A percentile compares a stretch with the other conserved stretches of the same genome.
phyloP scores from a whole-genome alignment of 2,797 vertebrate genomes.

The Hybognathus amarus region DNA sequence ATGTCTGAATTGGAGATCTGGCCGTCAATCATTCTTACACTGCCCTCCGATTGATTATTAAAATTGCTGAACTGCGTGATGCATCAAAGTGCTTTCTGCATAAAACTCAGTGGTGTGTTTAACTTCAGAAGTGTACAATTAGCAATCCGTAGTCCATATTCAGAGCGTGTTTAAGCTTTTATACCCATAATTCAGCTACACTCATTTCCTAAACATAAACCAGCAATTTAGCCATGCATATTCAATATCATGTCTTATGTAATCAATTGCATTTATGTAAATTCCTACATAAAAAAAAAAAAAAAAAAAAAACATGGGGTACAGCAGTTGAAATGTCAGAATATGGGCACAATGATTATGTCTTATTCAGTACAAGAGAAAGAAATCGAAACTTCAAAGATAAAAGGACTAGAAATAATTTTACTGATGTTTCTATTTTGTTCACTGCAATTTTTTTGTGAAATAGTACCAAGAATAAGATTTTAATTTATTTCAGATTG shows the following conservation, averaged over 20 bases:
- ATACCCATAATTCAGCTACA: neutral
- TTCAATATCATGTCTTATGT: neutral
- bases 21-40: neutral
- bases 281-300: neutral
- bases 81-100: neutral
- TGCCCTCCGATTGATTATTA: neutral
- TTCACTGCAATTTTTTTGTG: neutral
- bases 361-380: neutral
- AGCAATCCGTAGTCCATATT: neutral
- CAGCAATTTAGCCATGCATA: neutral
- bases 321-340: neutral
- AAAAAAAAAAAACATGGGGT: neutral
- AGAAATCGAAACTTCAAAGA: neutral
- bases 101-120: neutral
- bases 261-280: neutral
- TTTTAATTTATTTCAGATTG: neutral
- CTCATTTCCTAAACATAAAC: conserved; percentile 1
- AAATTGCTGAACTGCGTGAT: neutral
- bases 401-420: neutral
- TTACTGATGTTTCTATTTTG: neutral
- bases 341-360: neutral
- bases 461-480: neutral
- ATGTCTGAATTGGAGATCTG: neutral
- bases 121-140: neutral
- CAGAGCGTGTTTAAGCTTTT: neutral